Base-by-base conservation (phyloP, 2,888 invertebrate genomes). In the Andricus quercusramuli region DNA sequence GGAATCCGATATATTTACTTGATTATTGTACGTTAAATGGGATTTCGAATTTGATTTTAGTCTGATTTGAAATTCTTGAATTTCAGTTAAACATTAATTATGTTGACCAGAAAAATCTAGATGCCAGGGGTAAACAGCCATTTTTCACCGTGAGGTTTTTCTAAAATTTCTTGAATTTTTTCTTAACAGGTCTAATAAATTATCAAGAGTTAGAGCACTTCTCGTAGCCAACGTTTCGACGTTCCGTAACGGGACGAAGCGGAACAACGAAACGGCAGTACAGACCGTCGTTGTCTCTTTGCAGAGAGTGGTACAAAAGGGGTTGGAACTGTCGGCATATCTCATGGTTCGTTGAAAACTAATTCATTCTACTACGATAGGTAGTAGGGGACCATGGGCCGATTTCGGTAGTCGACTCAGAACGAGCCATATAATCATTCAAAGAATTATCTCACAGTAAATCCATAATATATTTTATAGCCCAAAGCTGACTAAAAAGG, bases 311-410 rank as follows among this genome's bases (percentile, higher is more conserved):
- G 76, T 32, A 20, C 51, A 37, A 68, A 47, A 68, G 44, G 74
- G 74, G 56, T 25, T 74, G 74, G 74, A 56, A 68, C 20, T 44
- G 17, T 17, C 37, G 41, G 11, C 32, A 77, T 77, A 77, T 77
- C 64, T 64, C 77, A 77, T 64, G 77, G 64, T 41, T 65, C 47
- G 77, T 9, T 77, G 64, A 64, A 77, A 77, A 77, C 77, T 64
- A 77, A 64, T 77, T 65, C 37, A 77, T 77, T 77, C 77, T 29
- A 64, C 62, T 29, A 64, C 62, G 64, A 37, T 37, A 9, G 37
- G 37, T 37, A 37, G 37, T 37, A 37, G 37, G 37, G 8, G 37
- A 70, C 51, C 70, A 32, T 11, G 51, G 70, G 47, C 70, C 51
- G 70, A 70, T 22, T 37, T 74, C 20, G 20, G 5, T 77, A 77